A percentile compares a stretch with the other conserved stretches of the same genome.
phyloP scores from a whole-genome alignment of 2,797 vertebrate species.

The Percopsis omiscomaycus region DNA sequence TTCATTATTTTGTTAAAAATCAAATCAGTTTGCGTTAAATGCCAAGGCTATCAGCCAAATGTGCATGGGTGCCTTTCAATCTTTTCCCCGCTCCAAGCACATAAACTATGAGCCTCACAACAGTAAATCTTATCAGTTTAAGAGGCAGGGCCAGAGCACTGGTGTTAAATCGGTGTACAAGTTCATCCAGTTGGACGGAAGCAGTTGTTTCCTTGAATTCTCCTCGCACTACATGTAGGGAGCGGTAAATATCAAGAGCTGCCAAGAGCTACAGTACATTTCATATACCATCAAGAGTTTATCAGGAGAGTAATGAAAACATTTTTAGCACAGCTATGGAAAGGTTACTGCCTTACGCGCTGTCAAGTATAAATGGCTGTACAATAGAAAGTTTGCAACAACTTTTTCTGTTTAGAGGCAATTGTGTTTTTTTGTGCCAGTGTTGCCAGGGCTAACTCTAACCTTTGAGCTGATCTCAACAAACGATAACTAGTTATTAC shows the following conservation, averaged over 20 bases:
- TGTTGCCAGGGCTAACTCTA: slow-evolving; percentile 7
- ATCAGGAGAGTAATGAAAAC: slow-evolving; percentile 48
- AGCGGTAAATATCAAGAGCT: slow-evolving; percentile 18
- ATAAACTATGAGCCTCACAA: slow-evolving; percentile 22
- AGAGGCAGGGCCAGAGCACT: slow-evolving; percentile 19
- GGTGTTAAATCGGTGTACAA: slow-evolving; percentile 28
- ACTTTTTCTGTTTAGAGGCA: slow-evolving; percentile 21
- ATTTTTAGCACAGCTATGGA: slow-evolving; percentile 39
- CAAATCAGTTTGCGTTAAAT: neutral
- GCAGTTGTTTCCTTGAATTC: slow-evolving; percentile 68
- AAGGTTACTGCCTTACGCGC: slow-evolving; percentile 28
- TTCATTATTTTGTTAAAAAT: neutral
- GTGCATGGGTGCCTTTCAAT: slow-evolving; percentile 17
- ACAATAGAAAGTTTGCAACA: slow-evolving; percentile 11
- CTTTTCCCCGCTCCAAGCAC: slow-evolving; percentile 10
- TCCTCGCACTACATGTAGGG: slow-evolving; percentile 23
- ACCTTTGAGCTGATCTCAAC: neutral
- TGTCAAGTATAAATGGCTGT: slow-evolving; percentile 8
- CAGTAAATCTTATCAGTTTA: slow-evolving; percentile 40
- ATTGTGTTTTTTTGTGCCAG: slow-evolving; percentile 24
- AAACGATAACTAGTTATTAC: too few relatives aligned
- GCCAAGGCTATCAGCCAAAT: slow-evolving; percentile 1
- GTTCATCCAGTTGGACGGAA: slow-evolving; percentile 51
- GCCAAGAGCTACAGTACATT: slow-evolving; percentile 49
- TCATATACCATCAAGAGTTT: slow-evolving; percentile 36